A percentile compares a stretch with the other conserved stretches of the same genome.
These are phyloP conservation scores for Anguilla japonica DNA, from an alignment of 2,113 vertebrate species.

Conservation along the genomic window DNA sequence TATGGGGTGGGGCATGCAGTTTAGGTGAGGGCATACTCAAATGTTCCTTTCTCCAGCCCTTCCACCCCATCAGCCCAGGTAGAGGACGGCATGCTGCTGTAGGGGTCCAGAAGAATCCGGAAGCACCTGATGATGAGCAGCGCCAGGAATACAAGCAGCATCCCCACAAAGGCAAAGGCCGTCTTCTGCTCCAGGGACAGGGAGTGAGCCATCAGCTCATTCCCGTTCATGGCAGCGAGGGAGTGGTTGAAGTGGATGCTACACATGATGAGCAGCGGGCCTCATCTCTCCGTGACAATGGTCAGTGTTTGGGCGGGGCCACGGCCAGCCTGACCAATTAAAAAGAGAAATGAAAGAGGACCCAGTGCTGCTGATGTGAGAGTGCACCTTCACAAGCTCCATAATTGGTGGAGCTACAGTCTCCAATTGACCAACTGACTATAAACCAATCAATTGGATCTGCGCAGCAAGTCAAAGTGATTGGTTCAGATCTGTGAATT, in stretches of 20 bases:
- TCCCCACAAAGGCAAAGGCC: constrained; percentile 91
- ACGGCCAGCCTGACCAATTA: constrained; percentile 54
- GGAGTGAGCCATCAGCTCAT: constrained; percentile 81
- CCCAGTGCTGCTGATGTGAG: background rate
- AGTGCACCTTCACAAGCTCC: background rate
- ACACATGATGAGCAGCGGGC: constrained; percentile 77
- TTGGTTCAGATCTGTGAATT: background rate
- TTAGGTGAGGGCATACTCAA: constrained; percentile 94
- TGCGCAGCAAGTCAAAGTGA: background rate
- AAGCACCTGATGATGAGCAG: constrained; percentile 94
- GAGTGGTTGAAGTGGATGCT: constrained; percentile 86
- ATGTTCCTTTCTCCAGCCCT: constrained; percentile 93
- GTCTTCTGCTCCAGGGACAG: constrained; percentile 96
- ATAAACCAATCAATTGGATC: background rate
- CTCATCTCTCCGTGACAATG: constrained; percentile 59
- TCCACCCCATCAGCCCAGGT: constrained; percentile 94
- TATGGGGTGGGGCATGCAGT: background rate
- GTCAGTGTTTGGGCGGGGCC: constrained; percentile 55
- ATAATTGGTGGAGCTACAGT: background rate
- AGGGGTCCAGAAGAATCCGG: constrained; percentile 91
- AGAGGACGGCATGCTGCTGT: constrained; percentile 96
- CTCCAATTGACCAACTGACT: background rate
- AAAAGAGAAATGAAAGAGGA: background rate
- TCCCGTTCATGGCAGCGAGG: constrained; percentile 85
- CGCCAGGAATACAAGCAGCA: constrained; percentile 91